Base-by-base conservation (phyloP, 30 jellyfish, hydroid and myxozoan genomes). In the Sanderia malayensis region DNA sequence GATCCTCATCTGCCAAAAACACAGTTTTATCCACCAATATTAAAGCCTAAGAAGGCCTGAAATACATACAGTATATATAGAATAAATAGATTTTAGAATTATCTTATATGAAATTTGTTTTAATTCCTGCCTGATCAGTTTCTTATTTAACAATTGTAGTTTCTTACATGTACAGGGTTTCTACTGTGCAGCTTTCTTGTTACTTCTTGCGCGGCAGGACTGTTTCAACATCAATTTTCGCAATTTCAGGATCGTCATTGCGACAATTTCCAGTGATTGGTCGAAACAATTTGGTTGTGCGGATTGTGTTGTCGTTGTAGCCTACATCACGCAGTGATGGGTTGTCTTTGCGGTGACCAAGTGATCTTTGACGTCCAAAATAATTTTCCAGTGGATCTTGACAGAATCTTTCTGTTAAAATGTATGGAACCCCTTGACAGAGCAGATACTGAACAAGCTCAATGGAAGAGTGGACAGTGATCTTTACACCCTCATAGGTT, bases 261-360 rank as follows among this genome's bases (percentile, higher is more conserved):
- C 76, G 76, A 53, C 88, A 63, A 33, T 76, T 76, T 44, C 88
- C 88, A 44, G 88, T 71, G 27, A 76, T 76, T 34, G 80, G 71
- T 64, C 71, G 67, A 45, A 76, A 76, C 65, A 76, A 72, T 63
- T 76, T 76, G 53, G 88, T 60, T 59, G 80, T 76, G 4, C 88
- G 71, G 21, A 76, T 37, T 1, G 88, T 76, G 72, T 76, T 76
- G 71, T 62, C 88, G 32, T 44, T 76, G 71, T 76, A 76, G 46
- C 88, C 88, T 15, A 76, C 70, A 53, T 76, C 88, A 45, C 88
- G 88, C n/a, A 76, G 70, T 61, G 88, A 34, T 47, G 81, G 81
- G 46, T 76, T 59, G 60, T 61, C 67, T 61, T 76, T 61, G 17
- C 88, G 71, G 88, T 61, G 61, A 60, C 88, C 88, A 58, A 61